Conservation (phyloP, 2,797 vertebrate genomes). For the Octomys mimax region DNA sequence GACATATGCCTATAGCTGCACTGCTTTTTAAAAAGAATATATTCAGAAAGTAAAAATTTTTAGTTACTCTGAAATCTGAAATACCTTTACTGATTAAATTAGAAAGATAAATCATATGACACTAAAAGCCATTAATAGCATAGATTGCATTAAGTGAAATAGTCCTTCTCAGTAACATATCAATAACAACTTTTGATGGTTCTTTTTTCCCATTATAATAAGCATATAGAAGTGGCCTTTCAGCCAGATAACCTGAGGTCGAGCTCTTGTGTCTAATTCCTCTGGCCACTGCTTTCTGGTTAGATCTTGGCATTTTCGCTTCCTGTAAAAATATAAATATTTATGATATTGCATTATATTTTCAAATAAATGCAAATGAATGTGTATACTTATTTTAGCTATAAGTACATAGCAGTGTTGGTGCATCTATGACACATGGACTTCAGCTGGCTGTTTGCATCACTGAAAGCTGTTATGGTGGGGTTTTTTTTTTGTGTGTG, state of each 20-base stretch:
- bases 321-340: constrained; percentile 74
- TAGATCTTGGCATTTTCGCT: constrained; percentile 66
- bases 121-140: not conserved
- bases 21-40: not conserved
- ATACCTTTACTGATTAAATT: constrained; percentile 15
- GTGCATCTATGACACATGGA: not conserved
- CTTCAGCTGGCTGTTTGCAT: not conserved
- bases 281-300: constrained; percentile 47
- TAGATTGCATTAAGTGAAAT: constrained; percentile 23
- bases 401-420: not conserved
- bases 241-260: constrained; percentile 69
- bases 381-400: not conserved
- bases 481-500: not conserved
- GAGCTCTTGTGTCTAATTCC: constrained; percentile 59
- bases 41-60: constrained; percentile 20
- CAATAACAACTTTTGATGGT: not conserved
- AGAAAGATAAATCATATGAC: not conserved
- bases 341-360: constrained; percentile 52
- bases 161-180: not conserved
- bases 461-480: not conserved
- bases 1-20: not conserved
- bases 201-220: constrained; percentile 61
- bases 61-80: constrained; percentile 33
- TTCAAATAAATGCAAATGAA: constrained; percentile 50
- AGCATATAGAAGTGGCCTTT: constrained; percentile 53